Evolutionary conservation across 2,797 vertebrate genomes (phyloP), one percentile per base, ranked within the genome.

Genomic region (Oceanodroma leucorhoa): DNA sequence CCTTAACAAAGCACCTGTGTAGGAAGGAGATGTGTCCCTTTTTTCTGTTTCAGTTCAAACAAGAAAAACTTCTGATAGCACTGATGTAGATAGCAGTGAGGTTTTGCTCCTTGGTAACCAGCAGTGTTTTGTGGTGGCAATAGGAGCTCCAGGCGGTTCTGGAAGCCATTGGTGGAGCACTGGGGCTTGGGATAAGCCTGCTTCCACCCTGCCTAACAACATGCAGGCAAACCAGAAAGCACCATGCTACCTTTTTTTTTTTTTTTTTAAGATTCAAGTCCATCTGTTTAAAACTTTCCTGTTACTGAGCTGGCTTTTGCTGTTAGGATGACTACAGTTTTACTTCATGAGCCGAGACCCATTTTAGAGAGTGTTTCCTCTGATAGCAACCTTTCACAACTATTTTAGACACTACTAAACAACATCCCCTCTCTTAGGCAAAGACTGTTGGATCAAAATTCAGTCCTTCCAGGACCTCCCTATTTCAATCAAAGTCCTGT

Each of bases 1-100:
- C 2, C 4, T 89, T 75, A 67, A 84, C 79, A 92, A 84, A 90
- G 66, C 38, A 23, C 27, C 23, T 64, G 51, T 53, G 43, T 84
- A 89, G 80, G 46, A 90, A 90, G 65, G 87, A 94, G 86, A 93
- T 72, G 80, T 65, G 73, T 34, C 80, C 50, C 14, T 93, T 90
- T 93, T 48, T 92, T 90, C 53, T 86, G 20, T 32, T 86, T 72
- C 69, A 51, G 64, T 95, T 88, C 75, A 64, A 88, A 72, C 54
- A 94, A 61, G 24, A 75, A 78, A 87, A 78, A 14, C 2, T 9
- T 51, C 48, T 88, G 91, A 93, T 93, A 95, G 43, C 36, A 4
- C 22, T 32, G 36, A 24, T 46, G 61, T 43, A 91, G 77, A 65
- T 58, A 69, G 61, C 78, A 50, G 36, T 30, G 54, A 96, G 34